These are phyloP conservation scores for Dromiciops gliroides DNA, from an alignment of 2,113 vertebrate genomes.

Conservation along the genomic window DNA sequence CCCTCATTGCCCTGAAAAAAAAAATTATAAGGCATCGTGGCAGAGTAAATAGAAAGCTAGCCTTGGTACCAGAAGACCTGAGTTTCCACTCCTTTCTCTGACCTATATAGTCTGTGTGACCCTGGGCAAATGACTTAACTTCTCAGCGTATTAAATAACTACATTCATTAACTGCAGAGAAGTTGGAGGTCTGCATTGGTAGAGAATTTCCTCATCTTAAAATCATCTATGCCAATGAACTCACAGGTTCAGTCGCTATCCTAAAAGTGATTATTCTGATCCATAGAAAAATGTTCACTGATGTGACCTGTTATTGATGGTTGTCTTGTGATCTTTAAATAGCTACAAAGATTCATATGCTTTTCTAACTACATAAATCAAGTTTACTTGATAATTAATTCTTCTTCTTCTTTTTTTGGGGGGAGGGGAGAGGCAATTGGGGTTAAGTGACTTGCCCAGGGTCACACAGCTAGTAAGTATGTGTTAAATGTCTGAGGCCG, in stretches of 20 bases:
- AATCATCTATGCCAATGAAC: neutral
- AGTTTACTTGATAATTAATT: too few species aligned
- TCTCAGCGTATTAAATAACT: neutral
- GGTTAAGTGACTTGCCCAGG: too few species aligned
- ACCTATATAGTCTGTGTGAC: too few species aligned
- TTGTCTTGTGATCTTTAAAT: neutral
- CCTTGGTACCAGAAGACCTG: too few species aligned
- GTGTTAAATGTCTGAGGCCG: too few species aligned
- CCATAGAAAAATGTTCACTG: neutral
- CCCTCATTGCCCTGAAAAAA: too few species aligned
- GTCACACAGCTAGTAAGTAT: too few species aligned
- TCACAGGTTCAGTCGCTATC: neutral
- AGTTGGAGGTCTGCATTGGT: neutral
- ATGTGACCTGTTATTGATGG: neutral
- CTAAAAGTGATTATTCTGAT: neutral
- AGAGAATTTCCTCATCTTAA: neutral
- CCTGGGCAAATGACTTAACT: neutral
- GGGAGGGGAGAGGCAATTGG: too few species aligned
- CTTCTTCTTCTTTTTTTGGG: too few species aligned
- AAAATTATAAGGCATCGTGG: too few species aligned
- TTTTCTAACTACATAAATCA: neutral
- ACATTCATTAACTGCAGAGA: neutral
- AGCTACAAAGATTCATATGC: neutral
- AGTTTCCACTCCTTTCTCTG: too few species aligned
- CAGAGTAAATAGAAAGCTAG: too few species aligned